Evolutionary conservation across 2,797 vertebrate genomes (phyloP).

Genomic region (Lagocephalus sceleratus): DNA sequence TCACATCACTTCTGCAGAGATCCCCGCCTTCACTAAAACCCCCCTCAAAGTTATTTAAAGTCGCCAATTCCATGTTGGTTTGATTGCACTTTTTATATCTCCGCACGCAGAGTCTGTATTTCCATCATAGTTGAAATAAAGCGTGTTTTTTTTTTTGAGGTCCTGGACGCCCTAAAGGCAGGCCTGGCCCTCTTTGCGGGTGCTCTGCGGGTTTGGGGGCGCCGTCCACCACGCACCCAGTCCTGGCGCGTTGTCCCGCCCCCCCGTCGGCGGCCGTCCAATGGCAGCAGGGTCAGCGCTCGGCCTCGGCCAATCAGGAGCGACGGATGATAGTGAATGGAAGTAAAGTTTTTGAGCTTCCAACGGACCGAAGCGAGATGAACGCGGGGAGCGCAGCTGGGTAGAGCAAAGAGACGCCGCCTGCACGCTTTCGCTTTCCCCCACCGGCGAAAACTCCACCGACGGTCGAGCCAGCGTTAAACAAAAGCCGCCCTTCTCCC

Average conservation of each 20-base stretch:
- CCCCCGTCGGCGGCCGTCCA: slow-evolving; percentile 31
- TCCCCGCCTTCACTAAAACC: slow-evolving; percentile 13
- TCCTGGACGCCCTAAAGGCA: not conserved
- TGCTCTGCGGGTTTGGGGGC: slow-evolving; percentile 26
- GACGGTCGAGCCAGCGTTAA: not conserved
- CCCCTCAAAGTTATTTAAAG: slow-evolving; percentile 20
- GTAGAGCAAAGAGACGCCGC: not conserved
- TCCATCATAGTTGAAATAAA: not conserved
- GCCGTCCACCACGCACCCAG: slow-evolving; percentile 29
- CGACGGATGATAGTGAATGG: slow-evolving; percentile 61
- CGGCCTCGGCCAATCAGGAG: slow-evolving; percentile 52
- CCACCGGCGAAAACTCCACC: not conserved
- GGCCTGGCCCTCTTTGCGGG: not conserved
- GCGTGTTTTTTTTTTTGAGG: not conserved
- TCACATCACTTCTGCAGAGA: slow-evolving; percentile 17
- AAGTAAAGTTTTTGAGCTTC: slow-evolving; percentile 66
- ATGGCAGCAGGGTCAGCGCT: slow-evolving; percentile 29
- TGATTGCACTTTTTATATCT: slow-evolving; percentile 5
- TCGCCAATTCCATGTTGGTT: not conserved
- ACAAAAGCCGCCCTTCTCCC: slow-evolving; percentile 6
- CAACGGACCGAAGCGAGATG: slow-evolving; percentile 16
- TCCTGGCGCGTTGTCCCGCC: slow-evolving; percentile 18
- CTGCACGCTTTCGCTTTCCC: not conserved
- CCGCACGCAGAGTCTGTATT: not conserved
- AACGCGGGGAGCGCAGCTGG: not conserved